Base-by-base conservation (phyloP, 2,113 vertebrate genomes). In the Micronisus gabar region DNA sequence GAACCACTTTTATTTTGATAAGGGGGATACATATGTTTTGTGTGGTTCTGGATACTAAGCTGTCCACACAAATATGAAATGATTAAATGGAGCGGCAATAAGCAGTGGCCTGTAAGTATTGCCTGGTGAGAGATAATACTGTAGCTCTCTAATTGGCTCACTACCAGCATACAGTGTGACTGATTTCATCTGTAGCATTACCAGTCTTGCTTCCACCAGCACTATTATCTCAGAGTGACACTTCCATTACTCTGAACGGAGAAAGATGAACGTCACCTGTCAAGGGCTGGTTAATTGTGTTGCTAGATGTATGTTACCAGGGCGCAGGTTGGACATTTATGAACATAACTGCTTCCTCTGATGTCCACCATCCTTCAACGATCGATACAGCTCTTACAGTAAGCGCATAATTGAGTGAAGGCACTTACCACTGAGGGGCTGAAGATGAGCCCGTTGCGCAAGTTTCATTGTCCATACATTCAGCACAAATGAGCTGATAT, bases 201-300 rank as follows among this genome's bases (percentile, higher is more conserved):
- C 98, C 94, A 96, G 97, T 97, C 97, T 97, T 97, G 97, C 98
- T 96, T 97, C 97, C 97, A 98, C 98, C 98, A 97, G 98, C 98
- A 98, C 99, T 98, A 99, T 99, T 99, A 99, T 99, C 99, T 99
- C 97, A 95, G 98, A 98, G 97, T 99, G 99, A 99, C 99, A 99
- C 98, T 98, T 98, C 98, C 99, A 99, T 99, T 99, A 99, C 98
- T 99, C 99, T 99, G 98, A 98, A 98, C 83, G 65, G 98, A 98
- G 98, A 99, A 99, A 99, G 99, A 99, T 99, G 99, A 98, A 99
- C 98, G 98, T 98, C 98, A 98, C 98, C 99, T 99, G 99, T 99
- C 99, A 99, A 96, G 88, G 95, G 96, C 98, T 98, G 98, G 98
- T 99, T 99, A 99, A 99, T 99, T 99, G 99, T 99, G 98, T 98